phyloP scores from a whole-genome alignment of 2,113 vertebrate species.

The Zootoca vivipara region DNA sequence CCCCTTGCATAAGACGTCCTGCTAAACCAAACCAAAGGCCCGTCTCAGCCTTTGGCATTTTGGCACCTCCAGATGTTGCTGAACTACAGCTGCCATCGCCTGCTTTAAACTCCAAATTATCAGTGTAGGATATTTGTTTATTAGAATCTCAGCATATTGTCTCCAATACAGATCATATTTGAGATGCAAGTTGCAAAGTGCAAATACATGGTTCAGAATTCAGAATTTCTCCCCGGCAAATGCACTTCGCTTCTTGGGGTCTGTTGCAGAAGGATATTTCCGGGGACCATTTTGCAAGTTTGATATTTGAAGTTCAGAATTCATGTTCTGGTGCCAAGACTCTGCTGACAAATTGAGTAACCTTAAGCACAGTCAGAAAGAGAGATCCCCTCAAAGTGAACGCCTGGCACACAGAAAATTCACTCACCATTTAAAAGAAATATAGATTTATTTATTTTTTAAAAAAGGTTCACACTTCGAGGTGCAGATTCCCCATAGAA shows the following conservation, averaged over 20 bases:
- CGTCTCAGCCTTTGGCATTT: too few relatives aligned
- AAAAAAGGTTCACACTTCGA: not conserved
- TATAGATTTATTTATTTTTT: not conserved
- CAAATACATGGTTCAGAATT: not conserved
- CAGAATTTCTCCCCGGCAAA: not conserved
- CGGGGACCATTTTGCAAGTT: not conserved
- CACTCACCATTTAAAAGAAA: not conserved
- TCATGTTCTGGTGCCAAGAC: not conserved
- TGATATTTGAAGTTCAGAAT: not conserved
- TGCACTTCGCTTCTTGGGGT: not conserved
- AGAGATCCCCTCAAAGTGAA: too few relatives aligned
- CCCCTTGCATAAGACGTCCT: too few relatives aligned
- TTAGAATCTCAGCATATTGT: not conserved
- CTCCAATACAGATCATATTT: not conserved
- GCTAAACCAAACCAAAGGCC: too few relatives aligned
- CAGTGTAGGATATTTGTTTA: not conserved
- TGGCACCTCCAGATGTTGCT: too few relatives aligned
- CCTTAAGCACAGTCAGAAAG: not conserved
- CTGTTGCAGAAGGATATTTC: not conserved
- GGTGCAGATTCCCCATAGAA: not conserved
- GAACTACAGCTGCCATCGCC: too few relatives aligned
- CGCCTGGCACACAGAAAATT: not conserved
- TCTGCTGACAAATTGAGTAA: not conserved
- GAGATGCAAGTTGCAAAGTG: not conserved
- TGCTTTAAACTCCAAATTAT: not conserved